Percentiles rank a stretch among this genome's conserved stretches.
Conservation (phyloP, 2,888 invertebrate genomes). For the Calliopum simillimum region DNA sequence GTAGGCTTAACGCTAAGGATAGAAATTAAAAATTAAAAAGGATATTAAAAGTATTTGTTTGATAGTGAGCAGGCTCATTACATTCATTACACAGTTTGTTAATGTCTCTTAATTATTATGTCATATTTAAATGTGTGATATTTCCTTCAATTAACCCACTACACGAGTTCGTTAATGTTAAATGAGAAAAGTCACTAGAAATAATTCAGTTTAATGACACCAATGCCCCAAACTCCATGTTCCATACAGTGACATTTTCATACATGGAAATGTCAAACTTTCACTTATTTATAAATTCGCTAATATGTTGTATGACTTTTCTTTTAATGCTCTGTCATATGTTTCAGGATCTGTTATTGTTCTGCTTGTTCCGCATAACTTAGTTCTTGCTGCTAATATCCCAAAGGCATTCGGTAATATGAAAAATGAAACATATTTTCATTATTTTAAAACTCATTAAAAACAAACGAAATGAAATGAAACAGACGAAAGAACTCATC, state of each 20-base stretch:
- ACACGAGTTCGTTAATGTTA: slow-evolving; percentile 22
- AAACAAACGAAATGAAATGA: slow-evolving; percentile 15
- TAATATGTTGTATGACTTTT: slow-evolving; percentile 35
- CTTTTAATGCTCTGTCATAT: slow-evolving; percentile 37
- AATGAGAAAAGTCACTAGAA: slow-evolving; percentile 25
- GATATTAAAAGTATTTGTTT: too few relatives aligned
- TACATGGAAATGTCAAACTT: slow-evolving; percentile 18
- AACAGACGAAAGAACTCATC: neutral
- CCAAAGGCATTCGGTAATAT: slow-evolving; percentile 22
- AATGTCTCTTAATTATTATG: too few relatives aligned
- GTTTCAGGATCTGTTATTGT: slow-evolving; percentile 24
- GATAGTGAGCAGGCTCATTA: too few relatives aligned
- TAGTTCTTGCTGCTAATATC: slow-evolving; percentile 27
- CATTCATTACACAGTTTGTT: too few relatives aligned
- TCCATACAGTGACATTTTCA: slow-evolving; percentile 29
- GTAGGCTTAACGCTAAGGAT: too few relatives aligned
- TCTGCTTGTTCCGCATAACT: neutral
- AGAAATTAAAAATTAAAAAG: too few relatives aligned
- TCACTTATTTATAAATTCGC: slow-evolving; percentile 22
- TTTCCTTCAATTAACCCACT: too few relatives aligned
- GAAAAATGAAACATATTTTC: slow-evolving; percentile 35
- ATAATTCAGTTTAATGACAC: slow-evolving; percentile 17
- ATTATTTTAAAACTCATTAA: slow-evolving; percentile 34
- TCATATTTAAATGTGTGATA: too few relatives aligned
- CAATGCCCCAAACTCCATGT: slow-evolving; percentile 38